Conservation (phyloP, 2,888 invertebrate genomes). For the Sisyra terminalis region DNA sequence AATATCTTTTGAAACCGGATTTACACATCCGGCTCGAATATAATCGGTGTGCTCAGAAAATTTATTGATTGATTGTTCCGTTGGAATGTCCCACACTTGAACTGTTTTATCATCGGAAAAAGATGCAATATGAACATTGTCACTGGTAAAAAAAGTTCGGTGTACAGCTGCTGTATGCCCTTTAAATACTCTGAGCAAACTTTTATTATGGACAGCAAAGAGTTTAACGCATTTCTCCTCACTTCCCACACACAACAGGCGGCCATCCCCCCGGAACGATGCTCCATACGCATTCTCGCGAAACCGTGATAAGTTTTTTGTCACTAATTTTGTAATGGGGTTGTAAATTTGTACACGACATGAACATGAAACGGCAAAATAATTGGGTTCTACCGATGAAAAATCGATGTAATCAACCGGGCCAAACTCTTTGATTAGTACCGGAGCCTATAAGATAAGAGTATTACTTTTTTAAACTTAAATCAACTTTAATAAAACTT, state of each 20-base stretch:
- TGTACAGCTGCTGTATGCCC: conserved; percentile 71
- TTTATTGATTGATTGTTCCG: conserved; percentile 50
- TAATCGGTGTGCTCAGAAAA: conserved; percentile 64
- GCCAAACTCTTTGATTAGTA: conserved; percentile 82
- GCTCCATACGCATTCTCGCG: conserved; percentile 75
- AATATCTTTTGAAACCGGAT: conserved; percentile 57
- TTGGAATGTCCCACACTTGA: conserved; percentile 81
- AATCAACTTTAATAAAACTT: conserved; percentile 20
- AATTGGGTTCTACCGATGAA: conserved; percentile 73
- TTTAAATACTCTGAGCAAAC: conserved; percentile 67
- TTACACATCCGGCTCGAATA: conserved; percentile 67
- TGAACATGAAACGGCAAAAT: conserved; percentile 87
- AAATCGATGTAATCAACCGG: conserved; percentile 85
- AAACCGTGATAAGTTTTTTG: conserved; percentile 68
- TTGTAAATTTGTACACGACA: conserved; percentile 76
- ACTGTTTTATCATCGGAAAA: conserved; percentile 85
- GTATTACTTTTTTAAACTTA: conserved; percentile 1
- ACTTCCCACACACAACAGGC: conserved; percentile 73
- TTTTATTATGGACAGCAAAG: conserved; percentile 75
- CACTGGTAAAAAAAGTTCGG: conserved; percentile 63
- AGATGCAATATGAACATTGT: conserved; percentile 63
- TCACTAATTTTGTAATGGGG: conserved; percentile 66
- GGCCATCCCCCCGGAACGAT: conserved; percentile 64
- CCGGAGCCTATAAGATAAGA: conserved; percentile 46
- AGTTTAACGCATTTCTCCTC: conserved; percentile 76